Percentiles rank a stretch among this genome's conserved stretches.
Conservation (phyloP, 1,140 invertebrate genomes). For the Akabosia matsudoensis region DNA sequence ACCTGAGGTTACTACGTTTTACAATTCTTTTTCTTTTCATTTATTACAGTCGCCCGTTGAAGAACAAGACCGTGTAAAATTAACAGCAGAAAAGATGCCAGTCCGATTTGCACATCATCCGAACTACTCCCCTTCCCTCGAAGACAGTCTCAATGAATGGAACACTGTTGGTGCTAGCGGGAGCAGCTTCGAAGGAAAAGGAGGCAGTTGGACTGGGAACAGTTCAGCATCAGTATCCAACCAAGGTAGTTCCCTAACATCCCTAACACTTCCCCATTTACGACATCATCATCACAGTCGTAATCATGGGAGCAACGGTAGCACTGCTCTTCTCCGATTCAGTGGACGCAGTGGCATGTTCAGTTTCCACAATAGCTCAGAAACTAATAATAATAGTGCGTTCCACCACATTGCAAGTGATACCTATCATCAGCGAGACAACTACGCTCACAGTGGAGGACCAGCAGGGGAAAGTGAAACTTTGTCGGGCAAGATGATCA, state of each 20-base stretch:
- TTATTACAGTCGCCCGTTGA: neutral
- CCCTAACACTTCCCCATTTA: constrained; percentile 13
- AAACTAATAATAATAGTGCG: neutral
- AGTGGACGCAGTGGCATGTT: neutral
- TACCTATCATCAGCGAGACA: neutral
- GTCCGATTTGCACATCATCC: constrained; percentile 16
- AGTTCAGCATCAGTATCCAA: neutral
- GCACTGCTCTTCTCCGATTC: neutral
- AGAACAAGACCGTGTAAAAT: neutral
- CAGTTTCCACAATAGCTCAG: neutral
- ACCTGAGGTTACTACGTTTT: neutral
- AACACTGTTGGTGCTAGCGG: neutral
- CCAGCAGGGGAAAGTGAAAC: constrained; percentile 10
- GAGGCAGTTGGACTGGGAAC: neutral
- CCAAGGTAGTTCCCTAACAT: neutral
- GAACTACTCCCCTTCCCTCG: neutral
- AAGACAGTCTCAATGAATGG: neutral
- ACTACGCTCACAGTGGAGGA: neutral
- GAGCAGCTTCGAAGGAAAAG: neutral
- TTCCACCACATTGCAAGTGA: neutral
- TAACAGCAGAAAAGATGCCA: neutral
- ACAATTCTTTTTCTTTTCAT: neutral
- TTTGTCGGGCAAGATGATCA: neutral
- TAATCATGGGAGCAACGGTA: constrained; percentile 13
- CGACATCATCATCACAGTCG: constrained; percentile 18